Evolutionary conservation across 2,797 vertebrate genomes (phyloP).

Genomic region (Smutsia temminckii): DNA sequence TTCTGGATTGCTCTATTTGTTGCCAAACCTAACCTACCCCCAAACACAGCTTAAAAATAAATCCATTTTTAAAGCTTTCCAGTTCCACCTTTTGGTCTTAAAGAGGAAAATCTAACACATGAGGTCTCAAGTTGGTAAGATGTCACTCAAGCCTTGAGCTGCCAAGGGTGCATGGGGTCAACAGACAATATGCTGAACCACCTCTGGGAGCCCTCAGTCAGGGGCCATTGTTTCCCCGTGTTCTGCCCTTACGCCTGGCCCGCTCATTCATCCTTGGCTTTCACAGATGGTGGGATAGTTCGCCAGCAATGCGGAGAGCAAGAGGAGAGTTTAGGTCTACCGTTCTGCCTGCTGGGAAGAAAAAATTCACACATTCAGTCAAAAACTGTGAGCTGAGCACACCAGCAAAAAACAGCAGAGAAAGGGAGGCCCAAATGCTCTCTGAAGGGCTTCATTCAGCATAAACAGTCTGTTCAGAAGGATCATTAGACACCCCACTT

Average conservation of each 20-base stretch:
- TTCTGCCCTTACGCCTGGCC: not conserved
- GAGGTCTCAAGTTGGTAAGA: not conserved
- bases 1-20: not conserved
- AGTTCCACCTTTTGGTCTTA: not conserved
- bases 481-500: not conserved
- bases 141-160: not conserved
- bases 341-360: constrained; percentile 4
- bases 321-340: not conserved
- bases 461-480: constrained; percentile 75
- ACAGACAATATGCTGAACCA: not conserved
- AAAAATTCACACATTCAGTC: constrained; percentile 38
- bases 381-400: not conserved
- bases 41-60: not conserved
- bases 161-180: not conserved
- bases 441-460: constrained; percentile 48
- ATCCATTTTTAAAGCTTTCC: not conserved
- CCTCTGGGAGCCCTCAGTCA: not conserved
- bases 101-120: not conserved
- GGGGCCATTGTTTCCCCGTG: not conserved
- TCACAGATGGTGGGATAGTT: not conserved
- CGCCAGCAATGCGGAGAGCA: not conserved
- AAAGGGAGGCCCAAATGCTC: constrained; percentile 30
- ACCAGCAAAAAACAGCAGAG: not conserved
- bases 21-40: not conserved
- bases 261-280: not conserved